Evolutionary conservation across 2,888 invertebrate species (phyloP).

Genomic region (Julus scanicus): DNA sequence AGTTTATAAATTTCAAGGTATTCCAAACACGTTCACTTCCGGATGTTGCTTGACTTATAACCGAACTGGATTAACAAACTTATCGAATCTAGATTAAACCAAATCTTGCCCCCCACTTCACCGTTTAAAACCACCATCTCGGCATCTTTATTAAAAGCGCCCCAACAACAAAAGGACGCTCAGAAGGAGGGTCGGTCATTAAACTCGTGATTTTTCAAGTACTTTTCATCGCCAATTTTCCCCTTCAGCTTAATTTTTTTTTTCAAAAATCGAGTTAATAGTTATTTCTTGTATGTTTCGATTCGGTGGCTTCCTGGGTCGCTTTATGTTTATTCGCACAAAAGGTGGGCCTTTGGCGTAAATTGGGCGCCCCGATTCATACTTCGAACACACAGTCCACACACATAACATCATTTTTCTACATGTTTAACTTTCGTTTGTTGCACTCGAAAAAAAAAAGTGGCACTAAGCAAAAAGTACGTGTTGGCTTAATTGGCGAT

Average conservation of each 20-base stretch:
- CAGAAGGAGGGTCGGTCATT: slow-evolving; percentile 9
- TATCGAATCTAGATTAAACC: slow-evolving; percentile 4
- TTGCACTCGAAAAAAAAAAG: neutral
- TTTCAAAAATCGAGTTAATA: neutral
- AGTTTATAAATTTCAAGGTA: neutral
- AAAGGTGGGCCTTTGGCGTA: slow-evolving; percentile 31
- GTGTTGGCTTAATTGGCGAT: slow-evolving; percentile 28
- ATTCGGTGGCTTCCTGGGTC: slow-evolving; percentile 6
- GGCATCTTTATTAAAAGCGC: neutral
- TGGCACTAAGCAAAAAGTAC: neutral
- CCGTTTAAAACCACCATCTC: neutral
- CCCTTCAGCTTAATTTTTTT: neutral
- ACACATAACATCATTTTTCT: neutral
- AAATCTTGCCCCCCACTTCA: neutral
- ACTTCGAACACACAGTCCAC: neutral
- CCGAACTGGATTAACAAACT: neutral
- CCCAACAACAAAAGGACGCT: neutral
- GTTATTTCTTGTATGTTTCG: neutral
- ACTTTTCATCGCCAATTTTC: slow-evolving; percentile 23
- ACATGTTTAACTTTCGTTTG: neutral
- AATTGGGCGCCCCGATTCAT: neutral
- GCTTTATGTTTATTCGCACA: slow-evolving; percentile 25
- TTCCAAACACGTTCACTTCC: neutral
- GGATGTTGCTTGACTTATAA: neutral
- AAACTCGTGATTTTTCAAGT: slow-evolving; percentile 1